Conservation (phyloP, 2,888 invertebrate genomes). For the Cyclophora punctaria region DNA sequence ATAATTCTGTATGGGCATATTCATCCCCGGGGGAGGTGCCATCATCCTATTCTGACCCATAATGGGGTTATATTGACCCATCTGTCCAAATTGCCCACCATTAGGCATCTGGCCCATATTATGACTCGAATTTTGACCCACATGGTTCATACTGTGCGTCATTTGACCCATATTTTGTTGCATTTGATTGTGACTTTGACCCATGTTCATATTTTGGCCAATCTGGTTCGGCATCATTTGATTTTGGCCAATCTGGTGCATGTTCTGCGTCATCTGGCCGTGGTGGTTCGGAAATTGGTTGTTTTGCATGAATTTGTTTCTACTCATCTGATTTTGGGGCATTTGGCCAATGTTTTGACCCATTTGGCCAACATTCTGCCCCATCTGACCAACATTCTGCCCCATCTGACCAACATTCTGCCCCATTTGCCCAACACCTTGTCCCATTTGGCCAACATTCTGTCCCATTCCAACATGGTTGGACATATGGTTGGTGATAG, state of each 20-base stretch:
- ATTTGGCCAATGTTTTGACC: constrained; percentile 35
- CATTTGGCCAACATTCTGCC: constrained; percentile 23
- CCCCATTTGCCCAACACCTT: constrained; percentile 20
- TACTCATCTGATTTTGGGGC: constrained; percentile 19
- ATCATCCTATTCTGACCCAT: constrained; percentile 59
- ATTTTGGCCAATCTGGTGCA: constrained; percentile 39
- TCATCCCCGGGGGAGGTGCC: constrained; percentile 56
- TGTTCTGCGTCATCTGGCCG: constrained; percentile 28
- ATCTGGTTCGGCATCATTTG: constrained; percentile 25
- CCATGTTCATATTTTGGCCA: constrained; percentile 11
- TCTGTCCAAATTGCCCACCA: constrained; percentile 49
- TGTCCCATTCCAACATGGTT: constrained; percentile 21
- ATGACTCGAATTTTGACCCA: constrained; percentile 22
- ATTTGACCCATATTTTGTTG: constrained; percentile 32
- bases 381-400: constrained; percentile 21
- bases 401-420: constrained; percentile 22
- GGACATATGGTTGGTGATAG: constrained; percentile 30
- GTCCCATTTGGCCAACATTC: constrained; percentile 20
- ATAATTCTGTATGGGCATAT: constrained; percentile 57
- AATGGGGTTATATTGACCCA: constrained; percentile 54
- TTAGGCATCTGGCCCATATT: constrained; percentile 39
- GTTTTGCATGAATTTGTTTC: constrained; percentile 30
- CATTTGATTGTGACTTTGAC: constrained; percentile 17
- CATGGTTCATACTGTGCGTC: constrained; percentile 28
- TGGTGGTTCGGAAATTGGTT: constrained; percentile 30